Conservation (phyloP, 2,113 vertebrate species). For the Pituophis catenifer region DNA sequence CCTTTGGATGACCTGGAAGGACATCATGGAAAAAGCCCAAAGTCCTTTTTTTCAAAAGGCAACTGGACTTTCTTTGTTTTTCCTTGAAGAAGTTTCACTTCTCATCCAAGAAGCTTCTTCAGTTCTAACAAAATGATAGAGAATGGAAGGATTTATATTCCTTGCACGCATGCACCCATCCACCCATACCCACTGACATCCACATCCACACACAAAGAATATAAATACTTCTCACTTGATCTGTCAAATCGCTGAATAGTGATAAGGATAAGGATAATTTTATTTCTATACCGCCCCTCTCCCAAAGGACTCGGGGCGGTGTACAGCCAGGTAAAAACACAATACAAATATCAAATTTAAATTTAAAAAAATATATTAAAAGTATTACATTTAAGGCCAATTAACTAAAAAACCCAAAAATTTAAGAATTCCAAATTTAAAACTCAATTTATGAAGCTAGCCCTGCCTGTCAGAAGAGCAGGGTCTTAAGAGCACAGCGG, state of each 20-base stretch:
- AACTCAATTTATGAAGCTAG: too few relatives aligned
- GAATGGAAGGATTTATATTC: neutral
- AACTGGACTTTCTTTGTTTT: neutral
- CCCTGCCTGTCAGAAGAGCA: too few relatives aligned
- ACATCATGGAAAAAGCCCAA: neutral
- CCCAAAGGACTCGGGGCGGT: too few relatives aligned
- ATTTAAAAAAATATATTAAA: too few relatives aligned
- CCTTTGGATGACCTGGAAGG: neutral
- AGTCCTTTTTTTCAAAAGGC: neutral
- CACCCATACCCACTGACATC: neutral
- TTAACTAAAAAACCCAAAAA: too few relatives aligned
- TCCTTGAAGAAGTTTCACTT: neutral
- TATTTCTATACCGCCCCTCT: too few relatives aligned
- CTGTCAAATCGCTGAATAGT: neutral
- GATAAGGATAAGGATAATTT: too few relatives aligned
- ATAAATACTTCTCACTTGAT: neutral
- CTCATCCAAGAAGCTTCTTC: neutral
- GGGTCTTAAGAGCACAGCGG: too few relatives aligned
- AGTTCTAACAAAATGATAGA: neutral
- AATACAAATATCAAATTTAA: too few relatives aligned
- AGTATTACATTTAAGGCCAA: too few relatives aligned
- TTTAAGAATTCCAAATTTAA: too few relatives aligned
- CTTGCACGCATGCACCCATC: fast-evolving
- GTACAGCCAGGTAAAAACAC: too few relatives aligned
- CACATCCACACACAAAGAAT: neutral